Percentiles rank a stretch among this genome's conserved stretches.
Conservation (phyloP, 2,113 vertebrate genomes). For the Pyrgilauda ruficollis region DNA sequence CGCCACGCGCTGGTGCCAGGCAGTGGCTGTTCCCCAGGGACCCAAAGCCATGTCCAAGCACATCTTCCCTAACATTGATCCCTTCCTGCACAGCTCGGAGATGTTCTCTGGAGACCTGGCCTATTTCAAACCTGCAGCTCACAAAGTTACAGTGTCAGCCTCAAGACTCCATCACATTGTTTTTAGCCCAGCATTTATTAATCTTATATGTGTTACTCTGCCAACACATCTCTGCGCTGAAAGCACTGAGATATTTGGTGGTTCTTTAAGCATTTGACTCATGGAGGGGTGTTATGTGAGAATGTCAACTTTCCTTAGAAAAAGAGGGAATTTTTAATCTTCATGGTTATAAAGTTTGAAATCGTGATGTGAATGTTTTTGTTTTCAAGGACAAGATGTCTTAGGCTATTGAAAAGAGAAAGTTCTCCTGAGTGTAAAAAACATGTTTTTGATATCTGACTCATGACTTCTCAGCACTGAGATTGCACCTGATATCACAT, state of each 20-base stretch:
- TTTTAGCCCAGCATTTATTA: not conserved
- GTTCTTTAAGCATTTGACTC: not conserved
- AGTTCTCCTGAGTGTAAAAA: not conserved
- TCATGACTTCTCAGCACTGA: not conserved
- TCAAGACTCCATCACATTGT: not conserved
- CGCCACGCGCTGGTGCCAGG: not conserved
- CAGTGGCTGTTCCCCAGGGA: constrained; percentile 4
- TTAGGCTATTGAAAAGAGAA: not conserved
- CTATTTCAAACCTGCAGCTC: constrained; percentile 31
- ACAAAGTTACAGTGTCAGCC: not conserved
- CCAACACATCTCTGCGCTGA: not conserved
- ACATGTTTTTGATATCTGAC: not conserved
- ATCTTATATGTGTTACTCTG: not conserved
- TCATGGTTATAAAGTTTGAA: not conserved
- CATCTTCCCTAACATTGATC: constrained; percentile 24
- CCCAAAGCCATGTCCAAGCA: not conserved
- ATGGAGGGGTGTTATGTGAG: not conserved
- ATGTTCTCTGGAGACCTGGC: constrained; percentile 29
- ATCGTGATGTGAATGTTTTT: not conserved
- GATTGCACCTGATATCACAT: not conserved
- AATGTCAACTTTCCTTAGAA: not conserved
- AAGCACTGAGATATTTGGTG: not conserved
- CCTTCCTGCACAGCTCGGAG: not conserved
- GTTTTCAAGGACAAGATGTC: not conserved
- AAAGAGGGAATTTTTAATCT: not conserved